These are phyloP conservation scores for Vimba vimba DNA, from an alignment of 2,113 vertebrate species.

Conservation along the genomic window DNA sequence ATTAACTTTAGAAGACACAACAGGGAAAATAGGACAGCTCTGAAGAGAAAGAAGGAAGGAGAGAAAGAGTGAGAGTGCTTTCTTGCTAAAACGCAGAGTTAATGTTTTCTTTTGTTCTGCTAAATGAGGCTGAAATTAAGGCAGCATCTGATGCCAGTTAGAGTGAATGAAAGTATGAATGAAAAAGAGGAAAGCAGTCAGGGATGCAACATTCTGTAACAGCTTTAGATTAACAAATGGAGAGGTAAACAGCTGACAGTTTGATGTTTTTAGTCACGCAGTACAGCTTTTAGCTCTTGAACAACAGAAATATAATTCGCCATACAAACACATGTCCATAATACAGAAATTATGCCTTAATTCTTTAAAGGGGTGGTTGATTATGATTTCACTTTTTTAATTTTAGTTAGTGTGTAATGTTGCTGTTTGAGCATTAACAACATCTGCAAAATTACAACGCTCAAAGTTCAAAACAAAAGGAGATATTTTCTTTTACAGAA, in stretches of 20 bases:
- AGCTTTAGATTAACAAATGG: neutral
- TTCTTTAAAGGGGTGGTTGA: neutral
- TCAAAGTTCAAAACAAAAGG: too few species aligned
- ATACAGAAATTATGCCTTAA: neutral
- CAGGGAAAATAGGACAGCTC: constrained; percentile 9
- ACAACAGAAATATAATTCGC: neutral
- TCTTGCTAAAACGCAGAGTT: constrained; percentile 22
- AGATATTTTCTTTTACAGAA: too few species aligned
- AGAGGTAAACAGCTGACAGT: neutral
- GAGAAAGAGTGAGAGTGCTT: neutral
- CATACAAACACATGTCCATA: neutral
- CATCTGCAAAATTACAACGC: too few species aligned
- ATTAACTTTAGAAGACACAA: constrained; percentile 15
- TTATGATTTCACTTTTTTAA: too few species aligned
- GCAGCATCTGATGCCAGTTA: constrained; percentile 7
- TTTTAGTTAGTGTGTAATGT: too few species aligned
- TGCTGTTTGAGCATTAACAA: too few species aligned
- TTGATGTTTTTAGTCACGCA: neutral
- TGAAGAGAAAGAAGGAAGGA: neutral
- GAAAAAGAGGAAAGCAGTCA: constrained; percentile 2
- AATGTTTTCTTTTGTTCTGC: neutral
- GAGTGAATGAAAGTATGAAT: constrained; percentile 43
- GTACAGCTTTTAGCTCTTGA: neutral
- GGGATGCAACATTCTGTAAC: neutral
- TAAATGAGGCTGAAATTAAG: constrained; percentile 19